Percentiles rank a stretch among this genome's conserved stretches.
These are phyloP conservation scores for Neomorphus geoffroyi DNA, from an alignment of 2,797 vertebrate species.

Conservation along the genomic window DNA sequence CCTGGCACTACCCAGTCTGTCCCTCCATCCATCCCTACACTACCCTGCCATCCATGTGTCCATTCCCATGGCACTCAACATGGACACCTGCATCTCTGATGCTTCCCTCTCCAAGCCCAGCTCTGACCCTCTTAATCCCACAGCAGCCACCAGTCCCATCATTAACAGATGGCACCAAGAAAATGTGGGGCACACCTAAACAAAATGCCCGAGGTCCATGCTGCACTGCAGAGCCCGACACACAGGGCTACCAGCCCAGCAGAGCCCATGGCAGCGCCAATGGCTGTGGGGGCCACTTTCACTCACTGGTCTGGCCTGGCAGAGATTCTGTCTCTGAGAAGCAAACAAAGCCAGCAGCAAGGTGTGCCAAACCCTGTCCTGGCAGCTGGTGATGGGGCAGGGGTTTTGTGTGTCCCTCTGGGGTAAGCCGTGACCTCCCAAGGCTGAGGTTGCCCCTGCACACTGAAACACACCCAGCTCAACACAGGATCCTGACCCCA, in stretches of 20 bases:
- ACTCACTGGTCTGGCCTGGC: fast-evolving
- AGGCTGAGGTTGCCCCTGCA: fast-evolving
- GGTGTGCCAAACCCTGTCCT: fast-evolving
- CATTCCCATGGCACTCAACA: neutral
- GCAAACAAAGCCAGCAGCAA: neutral
- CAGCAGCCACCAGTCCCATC: neutral
- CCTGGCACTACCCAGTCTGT: too few species aligned
- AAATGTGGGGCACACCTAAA: fast-evolving
- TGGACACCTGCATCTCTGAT: fast-evolving
- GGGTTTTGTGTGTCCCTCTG: neutral
- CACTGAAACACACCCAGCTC: neutral
- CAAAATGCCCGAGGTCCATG: fast-evolving
- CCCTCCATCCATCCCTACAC: too few species aligned
- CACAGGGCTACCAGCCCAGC: fast-evolving
- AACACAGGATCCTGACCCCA: fast-evolving
- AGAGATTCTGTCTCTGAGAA: neutral
- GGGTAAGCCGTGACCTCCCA: neutral
- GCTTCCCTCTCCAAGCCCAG: neutral
- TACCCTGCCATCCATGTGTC: neutral
- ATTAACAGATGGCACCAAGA: fast-evolving
- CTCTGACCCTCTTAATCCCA: neutral
- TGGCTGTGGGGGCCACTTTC: fast-evolving
- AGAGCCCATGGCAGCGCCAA: fast-evolving
- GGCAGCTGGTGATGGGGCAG: neutral
- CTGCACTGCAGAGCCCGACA: too few species aligned